Evolutionary conservation across 2,888 invertebrate genomes (phyloP).

Genomic region (Hypsopygia costalis): DNA sequence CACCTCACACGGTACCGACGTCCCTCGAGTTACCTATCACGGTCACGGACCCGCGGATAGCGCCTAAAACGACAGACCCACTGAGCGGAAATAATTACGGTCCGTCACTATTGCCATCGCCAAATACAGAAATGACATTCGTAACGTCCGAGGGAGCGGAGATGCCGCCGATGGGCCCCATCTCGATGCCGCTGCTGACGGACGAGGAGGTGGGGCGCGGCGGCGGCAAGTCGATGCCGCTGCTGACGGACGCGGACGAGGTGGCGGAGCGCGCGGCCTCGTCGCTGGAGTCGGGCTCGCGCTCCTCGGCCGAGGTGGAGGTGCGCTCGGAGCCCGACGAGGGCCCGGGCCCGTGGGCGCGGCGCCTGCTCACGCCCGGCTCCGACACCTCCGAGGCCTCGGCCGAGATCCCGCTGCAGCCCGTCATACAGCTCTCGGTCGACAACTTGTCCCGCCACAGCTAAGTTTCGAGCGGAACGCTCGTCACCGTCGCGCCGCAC

Average conservation of each 20-base stretch:
- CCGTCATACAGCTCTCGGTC: conserved; percentile 55
- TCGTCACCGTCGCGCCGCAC: no score
- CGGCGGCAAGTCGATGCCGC: conserved; percentile 63
- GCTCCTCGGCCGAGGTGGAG: conserved; percentile 44
- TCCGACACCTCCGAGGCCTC: conserved; percentile 63
- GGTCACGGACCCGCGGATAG: conserved; percentile 87
- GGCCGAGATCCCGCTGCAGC: conserved; percentile 65
- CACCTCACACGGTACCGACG: conserved; percentile 81
- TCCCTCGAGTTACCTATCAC: conserved; percentile 88
- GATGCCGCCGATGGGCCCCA: conserved; percentile 49
- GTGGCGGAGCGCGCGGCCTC: conserved; percentile 43
- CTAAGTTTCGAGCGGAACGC: conserved; percentile 24
- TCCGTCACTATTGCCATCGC: conserved; percentile 41
- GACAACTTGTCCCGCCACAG: conserved; percentile 51
- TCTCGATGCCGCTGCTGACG: conserved; percentile 82
- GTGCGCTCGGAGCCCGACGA: conserved; percentile 46
- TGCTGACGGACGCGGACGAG: conserved; percentile 67
- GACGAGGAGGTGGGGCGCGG: conserved; percentile 67
- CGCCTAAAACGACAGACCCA: conserved; percentile 74
- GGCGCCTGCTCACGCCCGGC: conserved; percentile 53
- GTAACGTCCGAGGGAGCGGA: conserved; percentile 50
- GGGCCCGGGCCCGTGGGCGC: conserved; percentile 43
- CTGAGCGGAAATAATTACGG: conserved; percentile 46
- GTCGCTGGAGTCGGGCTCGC: conserved; percentile 48
- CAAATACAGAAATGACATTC: conserved; percentile 57